phyloP scores from a whole-genome alignment of 2,888 invertebrate species.

The Taenaris catops region DNA sequence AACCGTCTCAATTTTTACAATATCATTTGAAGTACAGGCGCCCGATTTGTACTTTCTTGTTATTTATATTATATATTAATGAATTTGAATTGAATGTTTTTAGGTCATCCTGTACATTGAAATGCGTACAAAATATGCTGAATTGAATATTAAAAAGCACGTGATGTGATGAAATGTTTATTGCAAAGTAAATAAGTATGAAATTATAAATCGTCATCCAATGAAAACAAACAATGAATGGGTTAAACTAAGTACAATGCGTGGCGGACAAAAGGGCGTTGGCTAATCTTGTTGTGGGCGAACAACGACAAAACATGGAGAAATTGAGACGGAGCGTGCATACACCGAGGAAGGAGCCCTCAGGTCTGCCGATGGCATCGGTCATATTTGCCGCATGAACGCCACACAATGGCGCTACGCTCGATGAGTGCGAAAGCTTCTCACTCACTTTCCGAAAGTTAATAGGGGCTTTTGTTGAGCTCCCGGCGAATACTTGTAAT shows the following conservation, averaged over 20 bases:
- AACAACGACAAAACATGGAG: constrained; percentile 41
- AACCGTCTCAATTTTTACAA: too few relatives aligned
- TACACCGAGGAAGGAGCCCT: constrained; percentile 42
- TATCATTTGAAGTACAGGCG: too few relatives aligned
- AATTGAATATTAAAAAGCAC: too few relatives aligned
- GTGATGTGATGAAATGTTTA: too few relatives aligned
- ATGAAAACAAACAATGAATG: constrained; percentile 41
- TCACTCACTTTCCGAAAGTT: constrained; percentile 66
- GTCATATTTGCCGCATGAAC: constrained; percentile 70
- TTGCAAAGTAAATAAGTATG: constrained; percentile 5
- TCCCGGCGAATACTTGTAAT: constrained; percentile 70
- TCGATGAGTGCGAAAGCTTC: constrained; percentile 50
- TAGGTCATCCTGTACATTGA: too few relatives aligned
- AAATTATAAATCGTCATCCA: constrained; percentile 17
- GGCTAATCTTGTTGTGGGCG: constrained; percentile 63
- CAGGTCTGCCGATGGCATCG: constrained; percentile 59
- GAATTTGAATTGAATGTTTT: too few relatives aligned
- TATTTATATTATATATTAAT: too few relatives aligned
- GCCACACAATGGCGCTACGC: constrained; percentile 45
- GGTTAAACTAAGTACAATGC: constrained; percentile 66
- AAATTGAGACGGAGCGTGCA: constrained; percentile 27
- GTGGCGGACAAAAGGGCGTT: constrained; percentile 53
- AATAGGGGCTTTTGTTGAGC: constrained; percentile 68
- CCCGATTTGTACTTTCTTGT: too few relatives aligned
- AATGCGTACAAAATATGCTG: too few relatives aligned